Conservation (phyloP, 64 coral and sea anemone genomes). For the Pocillopora verrucosa region DNA sequence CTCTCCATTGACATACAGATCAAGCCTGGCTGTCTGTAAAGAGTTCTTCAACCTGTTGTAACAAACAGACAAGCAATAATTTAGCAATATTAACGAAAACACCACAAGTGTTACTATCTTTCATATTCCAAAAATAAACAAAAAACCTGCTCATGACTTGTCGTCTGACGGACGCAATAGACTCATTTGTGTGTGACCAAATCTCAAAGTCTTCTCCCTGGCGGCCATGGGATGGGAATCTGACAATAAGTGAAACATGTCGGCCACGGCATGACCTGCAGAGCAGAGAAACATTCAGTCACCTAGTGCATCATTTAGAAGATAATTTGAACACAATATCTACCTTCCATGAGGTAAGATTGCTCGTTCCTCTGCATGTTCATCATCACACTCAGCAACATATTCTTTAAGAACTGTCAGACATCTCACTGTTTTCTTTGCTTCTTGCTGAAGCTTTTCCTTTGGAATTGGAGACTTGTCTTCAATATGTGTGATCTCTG, state of each 20-base stretch:
- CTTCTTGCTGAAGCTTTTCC: constrained; percentile 62
- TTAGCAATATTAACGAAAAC: neutral
- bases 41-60: constrained; percentile 63
- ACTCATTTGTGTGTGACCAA: constrained; percentile 97
- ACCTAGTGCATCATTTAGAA: neutral
- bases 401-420: constrained; percentile 94
- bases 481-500: constrained; percentile 52
- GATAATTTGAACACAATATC: neutral
- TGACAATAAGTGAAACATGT: constrained; percentile 86
- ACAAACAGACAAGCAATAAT: neutral
- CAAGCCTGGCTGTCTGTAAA: constrained; percentile 84
- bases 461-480: constrained; percentile 42
- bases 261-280: constrained; percentile 84
- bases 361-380: constrained; percentile 90
- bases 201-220: constrained; percentile 98
- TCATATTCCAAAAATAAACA: neutral
- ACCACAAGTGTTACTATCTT: neutral
- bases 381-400: constrained; percentile 97
- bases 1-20: constrained; percentile 96
- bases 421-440: constrained; percentile 89
- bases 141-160: constrained; percentile 87
- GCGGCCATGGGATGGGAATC: constrained; percentile 93
- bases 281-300: neutral
- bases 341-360: constrained; percentile 96
- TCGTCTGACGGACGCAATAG: constrained; percentile 89